Percentiles rank a stretch among this genome's conserved stretches.
phyloP scores from a whole-genome alignment of 2,797 vertebrate species.

The Rhinoraja longicauda region DNA sequence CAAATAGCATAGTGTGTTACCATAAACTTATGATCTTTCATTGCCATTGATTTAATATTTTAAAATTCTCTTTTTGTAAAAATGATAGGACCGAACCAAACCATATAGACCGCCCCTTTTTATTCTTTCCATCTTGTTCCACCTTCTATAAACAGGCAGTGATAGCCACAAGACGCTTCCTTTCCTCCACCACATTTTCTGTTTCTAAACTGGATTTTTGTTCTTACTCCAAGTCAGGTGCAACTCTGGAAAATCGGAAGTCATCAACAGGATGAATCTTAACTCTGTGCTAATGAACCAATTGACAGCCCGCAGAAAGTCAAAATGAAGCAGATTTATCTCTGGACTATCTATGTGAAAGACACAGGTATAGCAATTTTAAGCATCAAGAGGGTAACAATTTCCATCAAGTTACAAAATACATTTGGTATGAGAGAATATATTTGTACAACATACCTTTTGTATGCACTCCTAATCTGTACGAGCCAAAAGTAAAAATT shows the following conservation, averaged over 20 bases:
- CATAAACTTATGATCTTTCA: background rate
- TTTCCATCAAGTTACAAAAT: background rate
- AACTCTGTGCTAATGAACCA: background rate
- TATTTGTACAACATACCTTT: conserved; percentile 65
- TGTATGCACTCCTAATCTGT: conserved; percentile 77
- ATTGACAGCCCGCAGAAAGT: background rate
- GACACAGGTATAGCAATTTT: background rate
- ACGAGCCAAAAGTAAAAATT: conserved; percentile 85
- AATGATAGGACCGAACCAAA: background rate
- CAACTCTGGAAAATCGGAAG: background rate
- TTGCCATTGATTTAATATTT: background rate
- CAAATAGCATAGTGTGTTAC: background rate
- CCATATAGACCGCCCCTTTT: background rate
- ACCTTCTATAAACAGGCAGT: too few species aligned
- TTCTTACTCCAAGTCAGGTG: background rate
- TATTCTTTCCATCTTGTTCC: too few species aligned
- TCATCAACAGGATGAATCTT: background rate
- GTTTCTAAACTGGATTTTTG: background rate
- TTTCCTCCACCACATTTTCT: background rate
- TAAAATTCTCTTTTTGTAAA: background rate
- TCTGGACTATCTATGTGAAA: background rate
- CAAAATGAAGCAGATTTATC: background rate
- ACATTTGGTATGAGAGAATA: background rate
- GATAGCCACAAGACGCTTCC: too few species aligned
- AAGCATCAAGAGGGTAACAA: background rate